Percentiles rank a stretch among this genome's conserved stretches.
Evolutionary conservation across 2,797 vertebrate species (phyloP).

Genomic region (Thunnus albacares): DNA sequence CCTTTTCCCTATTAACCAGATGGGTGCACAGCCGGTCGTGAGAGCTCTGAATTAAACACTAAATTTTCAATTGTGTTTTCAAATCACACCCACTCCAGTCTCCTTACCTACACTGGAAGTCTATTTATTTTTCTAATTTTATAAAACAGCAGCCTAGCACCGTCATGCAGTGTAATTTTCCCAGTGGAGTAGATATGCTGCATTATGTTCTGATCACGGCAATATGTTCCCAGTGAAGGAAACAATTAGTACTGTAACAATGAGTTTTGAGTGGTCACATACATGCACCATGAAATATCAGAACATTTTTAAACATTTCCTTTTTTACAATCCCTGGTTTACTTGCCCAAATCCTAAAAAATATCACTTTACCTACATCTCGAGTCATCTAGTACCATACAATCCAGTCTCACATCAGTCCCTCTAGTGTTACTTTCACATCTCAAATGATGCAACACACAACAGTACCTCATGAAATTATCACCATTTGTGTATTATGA

Average conservation of each 20-base stretch:
- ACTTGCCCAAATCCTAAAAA: not conserved
- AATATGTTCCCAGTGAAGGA: slow-evolving; percentile 29
- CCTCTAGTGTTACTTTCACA: not conserved
- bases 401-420: no score
- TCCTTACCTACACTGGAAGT: slow-evolving; percentile 54
- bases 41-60: slow-evolving; percentile 67
- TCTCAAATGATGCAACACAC: not conserved
- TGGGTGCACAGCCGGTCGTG: slow-evolving; percentile 75
- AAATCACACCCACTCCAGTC: slow-evolving; percentile 59
- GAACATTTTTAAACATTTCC: not conserved
- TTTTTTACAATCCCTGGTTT: not conserved
- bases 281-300: not conserved
- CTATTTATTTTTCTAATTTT: slow-evolving; percentile 13
- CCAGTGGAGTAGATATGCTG: slow-evolving; percentile 10
- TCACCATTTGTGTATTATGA: slow-evolving; percentile 15
- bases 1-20: slow-evolving; percentile 83
- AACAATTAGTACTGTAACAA: slow-evolving; percentile 17
- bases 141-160: slow-evolving; percentile 17
- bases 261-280: not conserved
- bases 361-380: not conserved
- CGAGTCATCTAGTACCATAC: no score
- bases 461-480: slow-evolving; percentile 12
- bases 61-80: slow-evolving; percentile 82
- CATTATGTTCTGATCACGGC: slow-evolving; percentile 36
- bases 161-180: slow-evolving; percentile 33